Percentiles rank a stretch among this genome's conserved stretches.
These are phyloP conservation scores for Petrophora chlorosata DNA, from an alignment of 2,888 invertebrate species.

Conservation along the genomic window DNA sequence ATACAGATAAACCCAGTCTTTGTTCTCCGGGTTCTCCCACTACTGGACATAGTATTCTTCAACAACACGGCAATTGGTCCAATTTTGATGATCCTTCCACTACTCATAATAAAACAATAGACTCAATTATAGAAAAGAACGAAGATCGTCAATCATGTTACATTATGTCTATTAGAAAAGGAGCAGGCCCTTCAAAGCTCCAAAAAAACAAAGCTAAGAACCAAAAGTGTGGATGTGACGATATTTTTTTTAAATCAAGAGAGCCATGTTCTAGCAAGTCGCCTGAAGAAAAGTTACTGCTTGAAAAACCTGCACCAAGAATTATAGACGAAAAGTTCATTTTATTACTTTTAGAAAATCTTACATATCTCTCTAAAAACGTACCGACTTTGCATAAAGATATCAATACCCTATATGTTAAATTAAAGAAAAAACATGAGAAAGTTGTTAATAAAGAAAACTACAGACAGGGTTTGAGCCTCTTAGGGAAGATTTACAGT, in stretches of 20 bases:
- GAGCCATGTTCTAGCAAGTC: constrained; percentile 24
- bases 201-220: constrained; percentile 43
- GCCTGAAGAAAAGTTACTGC: constrained; percentile 39
- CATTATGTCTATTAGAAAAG: constrained; percentile 56
- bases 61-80: no score
- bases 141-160: constrained; percentile 55
- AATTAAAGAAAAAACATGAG: constrained; percentile 59
- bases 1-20: no score
- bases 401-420: constrained; percentile 56
- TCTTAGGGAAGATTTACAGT: constrained; percentile 64
- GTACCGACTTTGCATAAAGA: constrained; percentile 60
- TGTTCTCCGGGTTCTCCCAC: no score
- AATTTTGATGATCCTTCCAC: constrained; percentile 26
- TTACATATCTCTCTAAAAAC: constrained; percentile 59
- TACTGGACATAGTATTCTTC: no score
- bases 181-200: constrained; percentile 34
- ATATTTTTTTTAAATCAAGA: constrained; percentile 23
- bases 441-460: constrained; percentile 44
- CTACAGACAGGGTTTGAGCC: constrained; percentile 53
- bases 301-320: constrained; percentile 51
- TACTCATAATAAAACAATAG: constrained; percentile 18
- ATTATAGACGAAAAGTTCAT: constrained; percentile 68
- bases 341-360: constrained; percentile 62
- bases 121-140: constrained; percentile 23
- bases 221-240: constrained; percentile 19